Percentiles rank a stretch among this genome's conserved stretches.
Conservation (phyloP, 2,797 vertebrate species). For the Anabas testudineus region DNA sequence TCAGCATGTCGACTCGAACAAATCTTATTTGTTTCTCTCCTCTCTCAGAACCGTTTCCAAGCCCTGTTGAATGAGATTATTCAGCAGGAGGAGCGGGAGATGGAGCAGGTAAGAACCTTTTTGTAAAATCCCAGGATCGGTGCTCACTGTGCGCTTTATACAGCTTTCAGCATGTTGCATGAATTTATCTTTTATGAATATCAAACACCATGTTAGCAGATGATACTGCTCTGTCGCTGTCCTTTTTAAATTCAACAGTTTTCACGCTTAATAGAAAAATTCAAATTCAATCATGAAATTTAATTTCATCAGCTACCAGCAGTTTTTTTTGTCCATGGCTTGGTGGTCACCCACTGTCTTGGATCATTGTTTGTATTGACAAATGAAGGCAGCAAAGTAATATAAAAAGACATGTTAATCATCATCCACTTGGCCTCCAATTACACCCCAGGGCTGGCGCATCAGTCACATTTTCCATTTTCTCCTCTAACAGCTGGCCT, state of each 20-base stretch:
- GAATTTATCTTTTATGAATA: slow-evolving; percentile 35
- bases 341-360: slow-evolving; percentile 46
- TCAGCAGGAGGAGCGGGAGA: slow-evolving; percentile 95
- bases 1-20: slow-evolving; percentile 55
- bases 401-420: slow-evolving; percentile 74
- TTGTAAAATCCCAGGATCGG: slow-evolving; percentile 34
- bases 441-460: slow-evolving; percentile 69
- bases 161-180: slow-evolving; percentile 45
- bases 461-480: slow-evolving; percentile 75
- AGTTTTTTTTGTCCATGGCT: too few relatives aligned
- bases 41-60: slow-evolving; percentile 92
- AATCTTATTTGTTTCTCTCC: slow-evolving; percentile 57
- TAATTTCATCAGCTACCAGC: slow-evolving; percentile 36
- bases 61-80: slow-evolving; percentile 94
- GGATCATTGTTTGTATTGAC: slow-evolving; percentile 64
- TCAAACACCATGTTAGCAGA: slow-evolving; percentile 29
- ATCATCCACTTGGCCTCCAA: slow-evolving; percentile 77
- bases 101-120: slow-evolving; percentile 90
- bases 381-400: slow-evolving; percentile 63
- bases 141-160: slow-evolving; percentile 22
- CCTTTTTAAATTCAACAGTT: slow-evolving; percentile 11
- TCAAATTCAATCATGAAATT: slow-evolving; percentile 47
- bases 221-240: slow-evolving; percentile 1
- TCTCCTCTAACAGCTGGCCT: slow-evolving; percentile 85
- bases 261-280: slow-evolving; percentile 28